These are phyloP conservation scores for Cosmia pyralina DNA, from an alignment of 2,888 invertebrate species.

Conservation along the genomic window DNA sequence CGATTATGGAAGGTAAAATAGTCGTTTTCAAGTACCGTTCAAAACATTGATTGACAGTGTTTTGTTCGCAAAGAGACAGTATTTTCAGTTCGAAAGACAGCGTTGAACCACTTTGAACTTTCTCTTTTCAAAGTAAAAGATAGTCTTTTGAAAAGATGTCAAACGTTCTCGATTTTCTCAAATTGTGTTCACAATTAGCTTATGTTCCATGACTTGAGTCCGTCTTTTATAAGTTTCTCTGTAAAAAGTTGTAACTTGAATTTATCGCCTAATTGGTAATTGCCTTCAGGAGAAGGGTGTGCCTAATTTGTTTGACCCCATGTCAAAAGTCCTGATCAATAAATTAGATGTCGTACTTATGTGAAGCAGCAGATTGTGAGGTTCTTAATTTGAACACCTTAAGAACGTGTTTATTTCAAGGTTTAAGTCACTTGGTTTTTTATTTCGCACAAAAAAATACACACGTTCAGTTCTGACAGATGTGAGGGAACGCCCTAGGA, in stretches of 20 bases:
- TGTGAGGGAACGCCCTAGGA: no score
- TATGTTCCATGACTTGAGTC: neutral
- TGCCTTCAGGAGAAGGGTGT: neutral
- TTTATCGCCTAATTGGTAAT: neutral
- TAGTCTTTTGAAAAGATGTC: neutral
- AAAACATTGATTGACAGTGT: neutral
- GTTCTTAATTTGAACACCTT: no score
- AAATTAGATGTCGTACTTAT: neutral
- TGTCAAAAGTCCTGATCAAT: neutral
- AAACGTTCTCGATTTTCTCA: neutral
- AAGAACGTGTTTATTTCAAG: neutral
- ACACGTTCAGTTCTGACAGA: no score
- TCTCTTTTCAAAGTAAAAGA: neutral
- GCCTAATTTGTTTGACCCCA: neutral
- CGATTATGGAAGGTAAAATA: neutral
- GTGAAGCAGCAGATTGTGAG: neutral
- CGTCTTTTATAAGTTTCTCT: neutral
- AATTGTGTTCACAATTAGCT: conserved; percentile 17
- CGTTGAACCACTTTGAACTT: conserved; percentile 2
- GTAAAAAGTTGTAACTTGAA: neutral
- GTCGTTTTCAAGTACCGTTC: neutral
- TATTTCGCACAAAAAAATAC: no score
- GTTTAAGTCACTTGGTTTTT: no score
- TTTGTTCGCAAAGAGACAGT: conserved; percentile 5
- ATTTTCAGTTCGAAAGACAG: neutral